Conservation (phyloP, 1,140 invertebrate species). For the Rhopalosiphum maidis region DNA sequence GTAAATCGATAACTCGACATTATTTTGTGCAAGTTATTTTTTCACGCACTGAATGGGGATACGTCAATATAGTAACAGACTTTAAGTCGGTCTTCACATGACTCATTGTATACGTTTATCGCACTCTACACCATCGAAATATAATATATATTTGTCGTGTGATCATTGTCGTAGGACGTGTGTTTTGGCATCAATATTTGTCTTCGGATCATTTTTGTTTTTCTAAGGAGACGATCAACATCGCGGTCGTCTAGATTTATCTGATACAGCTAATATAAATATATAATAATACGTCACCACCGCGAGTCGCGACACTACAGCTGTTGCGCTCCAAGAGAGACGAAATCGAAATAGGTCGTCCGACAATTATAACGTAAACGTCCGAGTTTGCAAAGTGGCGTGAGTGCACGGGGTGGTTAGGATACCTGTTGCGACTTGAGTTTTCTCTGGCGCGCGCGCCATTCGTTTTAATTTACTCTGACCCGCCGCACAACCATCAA, state of each 20-base stretch:
- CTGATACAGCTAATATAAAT: neutral
- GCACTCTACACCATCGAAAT: neutral
- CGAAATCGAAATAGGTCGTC: neutral
- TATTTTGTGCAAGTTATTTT: neutral
- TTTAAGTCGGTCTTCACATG: neutral
- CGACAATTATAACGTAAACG: neutral
- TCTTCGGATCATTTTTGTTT: neutral
- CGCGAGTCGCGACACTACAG: neutral
- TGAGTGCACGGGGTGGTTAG: neutral
- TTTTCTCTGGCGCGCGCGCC: neutral
- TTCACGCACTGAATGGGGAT: neutral
- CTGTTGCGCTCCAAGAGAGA: neutral
- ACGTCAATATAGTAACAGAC: neutral
- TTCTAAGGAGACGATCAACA: neutral
- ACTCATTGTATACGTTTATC: neutral
- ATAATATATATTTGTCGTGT: neutral
- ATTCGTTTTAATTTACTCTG: constrained; percentile 30
- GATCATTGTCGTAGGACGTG: neutral
- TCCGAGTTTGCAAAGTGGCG: neutral
- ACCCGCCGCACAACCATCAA: neutral
- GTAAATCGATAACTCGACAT: neutral
- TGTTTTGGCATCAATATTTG: no score
- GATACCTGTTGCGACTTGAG: constrained; percentile 38
- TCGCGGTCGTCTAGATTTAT: neutral
- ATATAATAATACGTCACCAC: neutral